phyloP scores from a whole-genome alignment of 37 sponge, comb jelly and placozoan genomes.

The Halichondria panicea region DNA sequence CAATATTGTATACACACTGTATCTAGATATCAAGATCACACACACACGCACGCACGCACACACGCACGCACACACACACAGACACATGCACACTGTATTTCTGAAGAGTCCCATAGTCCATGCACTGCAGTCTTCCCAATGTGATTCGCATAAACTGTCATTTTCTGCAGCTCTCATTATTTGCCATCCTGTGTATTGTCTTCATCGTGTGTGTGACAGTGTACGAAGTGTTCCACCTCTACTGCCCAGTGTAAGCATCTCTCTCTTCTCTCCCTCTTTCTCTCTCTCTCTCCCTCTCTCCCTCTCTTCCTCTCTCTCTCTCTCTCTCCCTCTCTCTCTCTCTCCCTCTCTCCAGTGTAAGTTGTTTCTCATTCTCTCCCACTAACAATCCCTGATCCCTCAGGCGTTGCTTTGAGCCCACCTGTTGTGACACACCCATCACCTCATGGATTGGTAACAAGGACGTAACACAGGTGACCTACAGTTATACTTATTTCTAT shows the following conservation, averaged over 20 bases:
- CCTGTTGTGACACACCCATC: slow-evolving; percentile 14
- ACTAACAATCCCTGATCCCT: neutral
- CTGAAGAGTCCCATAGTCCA: neutral
- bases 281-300: too few relatives aligned
- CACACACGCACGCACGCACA: too few relatives aligned
- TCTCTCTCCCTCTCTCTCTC: too few relatives aligned
- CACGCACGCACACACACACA: neutral
- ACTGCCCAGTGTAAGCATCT: slow-evolving; percentile 44
- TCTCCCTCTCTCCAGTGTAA: too few relatives aligned
- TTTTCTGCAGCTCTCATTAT: slow-evolving; percentile 56
- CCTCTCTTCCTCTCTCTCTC: too few relatives aligned
- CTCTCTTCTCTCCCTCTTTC: too few relatives aligned
- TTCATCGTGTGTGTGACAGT: slow-evolving; percentile 27
- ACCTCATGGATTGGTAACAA: slow-evolving; percentile 34
- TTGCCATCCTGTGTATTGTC: slow-evolving; percentile 46
- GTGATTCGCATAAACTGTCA: neutral
- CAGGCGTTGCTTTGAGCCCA: slow-evolving; percentile 40
- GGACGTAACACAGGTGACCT: slow-evolving; percentile 17
- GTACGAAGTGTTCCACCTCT: slow-evolving; percentile 32
- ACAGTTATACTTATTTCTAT: too few relatives aligned
- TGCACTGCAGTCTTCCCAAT: neutral
- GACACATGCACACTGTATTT: neutral
- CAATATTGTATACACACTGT: too few relatives aligned
- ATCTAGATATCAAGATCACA: too few relatives aligned
- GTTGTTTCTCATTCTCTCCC: neutral